phyloP scores from a whole-genome alignment of 2,113 vertebrate species.

The Herpetotheres cachinnans region DNA sequence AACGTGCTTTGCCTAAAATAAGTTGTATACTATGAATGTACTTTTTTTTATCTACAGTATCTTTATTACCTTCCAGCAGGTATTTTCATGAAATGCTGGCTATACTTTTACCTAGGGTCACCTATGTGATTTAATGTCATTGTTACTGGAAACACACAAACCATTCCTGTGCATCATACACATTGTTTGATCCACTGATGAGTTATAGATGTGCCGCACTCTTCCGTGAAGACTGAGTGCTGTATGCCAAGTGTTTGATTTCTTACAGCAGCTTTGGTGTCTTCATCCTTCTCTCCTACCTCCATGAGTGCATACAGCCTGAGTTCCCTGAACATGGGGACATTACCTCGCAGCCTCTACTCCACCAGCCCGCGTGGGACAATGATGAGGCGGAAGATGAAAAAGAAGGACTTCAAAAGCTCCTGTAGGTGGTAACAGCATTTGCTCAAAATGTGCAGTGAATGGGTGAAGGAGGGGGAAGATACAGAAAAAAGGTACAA shows the following conservation, averaged over 20 bases:
- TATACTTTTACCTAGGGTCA: background rate
- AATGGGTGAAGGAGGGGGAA: slow-evolving; percentile 43
- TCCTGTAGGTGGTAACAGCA: slow-evolving; percentile 84
- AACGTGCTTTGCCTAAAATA: background rate
- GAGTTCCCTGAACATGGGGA: slow-evolving; percentile 96
- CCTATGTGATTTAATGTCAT: background rate
- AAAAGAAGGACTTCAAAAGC: slow-evolving; percentile 99
- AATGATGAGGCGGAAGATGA: slow-evolving; percentile 92
- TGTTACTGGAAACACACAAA: background rate
- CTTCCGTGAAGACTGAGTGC: background rate
- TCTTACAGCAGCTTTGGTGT: slow-evolving; percentile 87
- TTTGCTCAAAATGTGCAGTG: slow-evolving; percentile 22
- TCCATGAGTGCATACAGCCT: slow-evolving; percentile 99
- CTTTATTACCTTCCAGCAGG: background rate
- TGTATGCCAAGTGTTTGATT: slow-evolving; percentile 71
- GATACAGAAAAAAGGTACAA: background rate
- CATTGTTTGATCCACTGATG: slow-evolving; percentile 20
- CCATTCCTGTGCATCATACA: background rate
- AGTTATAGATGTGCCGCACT: slow-evolving; percentile 31
- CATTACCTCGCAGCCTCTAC: slow-evolving; percentile 94
- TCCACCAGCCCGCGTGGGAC: slow-evolving; percentile 94
- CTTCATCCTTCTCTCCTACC: slow-evolving; percentile 93
- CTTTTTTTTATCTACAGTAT: background rate
- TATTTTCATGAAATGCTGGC: background rate
- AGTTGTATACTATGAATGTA: background rate